Percentiles rank a stretch among this genome's conserved stretches.
Conservation (phyloP, 2,797 vertebrate genomes). For the Poecilia wingei region DNA sequence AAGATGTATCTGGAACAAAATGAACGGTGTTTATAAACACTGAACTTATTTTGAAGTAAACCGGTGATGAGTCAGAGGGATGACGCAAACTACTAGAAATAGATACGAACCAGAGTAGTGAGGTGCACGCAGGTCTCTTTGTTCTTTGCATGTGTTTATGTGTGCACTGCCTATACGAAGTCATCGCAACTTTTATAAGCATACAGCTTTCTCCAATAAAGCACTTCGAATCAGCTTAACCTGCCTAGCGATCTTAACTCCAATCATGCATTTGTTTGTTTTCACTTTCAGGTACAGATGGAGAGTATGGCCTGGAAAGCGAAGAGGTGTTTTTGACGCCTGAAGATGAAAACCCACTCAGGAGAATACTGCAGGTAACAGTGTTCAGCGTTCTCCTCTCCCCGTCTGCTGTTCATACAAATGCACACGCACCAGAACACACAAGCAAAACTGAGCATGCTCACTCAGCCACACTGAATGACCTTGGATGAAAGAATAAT, state of each 20-base stretch:
- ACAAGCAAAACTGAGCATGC: constrained; percentile 45
- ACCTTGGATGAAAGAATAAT: constrained; percentile 72
- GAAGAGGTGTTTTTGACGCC: constrained; percentile 79
- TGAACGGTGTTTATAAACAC: constrained; percentile 64
- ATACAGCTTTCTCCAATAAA: constrained; percentile 49
- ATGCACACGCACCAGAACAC: constrained; percentile 29
- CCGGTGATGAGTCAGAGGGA: constrained; percentile 71
- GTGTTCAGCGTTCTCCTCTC: constrained; percentile 25
- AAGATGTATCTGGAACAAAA: constrained; percentile 38
- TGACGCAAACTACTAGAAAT: constrained; percentile 78
- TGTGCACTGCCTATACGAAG: constrained; percentile 14
- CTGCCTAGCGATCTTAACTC: constrained; percentile 32
- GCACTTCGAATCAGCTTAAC: constrained; percentile 43
- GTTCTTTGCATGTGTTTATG: constrained; percentile 29
- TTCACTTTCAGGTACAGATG: constrained; percentile 78
- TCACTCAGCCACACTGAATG: constrained; percentile 57
- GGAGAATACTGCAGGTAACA: constrained; percentile 86
- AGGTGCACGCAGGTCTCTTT: constrained; percentile 43
- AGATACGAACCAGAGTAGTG: constrained; percentile 54
- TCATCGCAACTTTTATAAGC: constrained; percentile 45
- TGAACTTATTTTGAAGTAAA: constrained; percentile 52
- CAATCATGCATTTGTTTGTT: constrained; percentile 35
- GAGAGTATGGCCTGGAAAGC: constrained; percentile 78
- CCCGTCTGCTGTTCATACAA: constrained; percentile 25
- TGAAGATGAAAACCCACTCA: constrained; percentile 84